Evolutionary conservation across 37 sponge, comb jelly and placozoan genomes (phyloP).

Genomic region (Ianthella basta): DNA sequence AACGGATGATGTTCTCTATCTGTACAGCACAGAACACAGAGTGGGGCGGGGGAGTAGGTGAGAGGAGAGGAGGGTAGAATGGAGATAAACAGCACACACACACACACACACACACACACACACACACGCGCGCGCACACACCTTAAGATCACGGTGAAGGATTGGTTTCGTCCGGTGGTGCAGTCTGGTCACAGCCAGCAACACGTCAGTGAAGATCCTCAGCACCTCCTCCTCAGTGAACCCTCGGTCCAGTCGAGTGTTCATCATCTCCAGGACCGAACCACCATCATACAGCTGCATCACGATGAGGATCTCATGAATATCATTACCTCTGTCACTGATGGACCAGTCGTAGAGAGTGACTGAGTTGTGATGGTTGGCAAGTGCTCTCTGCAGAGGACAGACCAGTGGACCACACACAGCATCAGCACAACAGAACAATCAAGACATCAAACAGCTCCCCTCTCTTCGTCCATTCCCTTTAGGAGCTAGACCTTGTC

Average conservation of each 20-base stretch:
- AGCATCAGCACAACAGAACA: background rate
- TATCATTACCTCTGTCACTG: conserved; percentile 47
- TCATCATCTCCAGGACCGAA: conserved; percentile 64
- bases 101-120: background rate
- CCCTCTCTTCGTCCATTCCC: background rate
- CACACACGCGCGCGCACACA: conserved; percentile 29
- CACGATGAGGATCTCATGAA: conserved; percentile 83
- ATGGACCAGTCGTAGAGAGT: conserved; percentile 57
- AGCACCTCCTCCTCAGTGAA: conserved; percentile 62
- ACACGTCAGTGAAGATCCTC: conserved; percentile 74
- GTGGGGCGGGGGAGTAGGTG: background rate
- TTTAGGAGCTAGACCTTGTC: no score
- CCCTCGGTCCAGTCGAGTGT: conserved; percentile 22
- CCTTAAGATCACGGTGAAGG: conserved; percentile 89
- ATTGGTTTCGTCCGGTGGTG: conserved; percentile 83
- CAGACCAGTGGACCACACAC: background rate
- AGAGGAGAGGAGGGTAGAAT: background rate
- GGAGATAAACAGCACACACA: background rate
- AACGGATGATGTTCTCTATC: conserved; percentile 91
- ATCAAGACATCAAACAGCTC: no score
- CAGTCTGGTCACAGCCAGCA: conserved; percentile 68
- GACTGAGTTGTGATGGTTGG: conserved; percentile 58
- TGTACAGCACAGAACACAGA: no score
- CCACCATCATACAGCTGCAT: conserved; percentile 67
- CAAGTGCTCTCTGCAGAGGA: conserved; percentile 53